Conservation (phyloP, 2,113 vertebrate species). For the Lucifuga dentata region DNA sequence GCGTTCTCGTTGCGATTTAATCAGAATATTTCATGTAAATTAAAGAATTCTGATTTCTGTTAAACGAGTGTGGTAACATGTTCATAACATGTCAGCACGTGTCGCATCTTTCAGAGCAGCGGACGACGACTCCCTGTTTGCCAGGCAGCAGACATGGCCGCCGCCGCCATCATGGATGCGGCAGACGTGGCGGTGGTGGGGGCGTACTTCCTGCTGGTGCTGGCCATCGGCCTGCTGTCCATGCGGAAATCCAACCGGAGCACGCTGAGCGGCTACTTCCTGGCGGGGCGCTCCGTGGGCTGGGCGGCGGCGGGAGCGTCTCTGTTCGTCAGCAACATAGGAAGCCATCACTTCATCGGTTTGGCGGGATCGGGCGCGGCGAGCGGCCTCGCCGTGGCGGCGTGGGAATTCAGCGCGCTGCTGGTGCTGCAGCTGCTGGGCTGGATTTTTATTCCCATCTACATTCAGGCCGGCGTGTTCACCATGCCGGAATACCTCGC, state of each 20-base stretch:
- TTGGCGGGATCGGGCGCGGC: constrained; percentile 95
- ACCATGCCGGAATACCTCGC: constrained; percentile 98
- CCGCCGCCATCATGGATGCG: constrained; percentile 82
- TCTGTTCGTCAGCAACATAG: constrained; percentile 98
- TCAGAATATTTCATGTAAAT: too few relatives aligned
- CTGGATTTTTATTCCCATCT: constrained; percentile 97
- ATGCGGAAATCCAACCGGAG: constrained; percentile 93
- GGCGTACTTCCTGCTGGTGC: constrained; percentile 93
- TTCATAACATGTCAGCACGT: too few relatives aligned
- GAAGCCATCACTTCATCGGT: constrained; percentile 98
- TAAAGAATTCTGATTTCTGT: too few relatives aligned
- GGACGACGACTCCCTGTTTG: too few relatives aligned
- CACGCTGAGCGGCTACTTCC: constrained; percentile 96
- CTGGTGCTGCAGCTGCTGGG: constrained; percentile 94
- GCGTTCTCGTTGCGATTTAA: too few relatives aligned
- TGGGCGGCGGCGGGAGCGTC: constrained; percentile 94
- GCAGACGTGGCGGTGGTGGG: constrained; percentile 92
- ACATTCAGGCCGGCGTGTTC: constrained; percentile 92
- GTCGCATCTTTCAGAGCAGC: too few relatives aligned
- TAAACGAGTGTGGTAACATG: too few relatives aligned
- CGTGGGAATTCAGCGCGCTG: constrained; percentile 96
- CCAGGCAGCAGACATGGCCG: constrained; percentile 38
- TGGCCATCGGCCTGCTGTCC: constrained; percentile 91
- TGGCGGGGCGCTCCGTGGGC: constrained; percentile 95
- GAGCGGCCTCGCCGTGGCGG: constrained; percentile 93